These are phyloP conservation scores for Crocallis elinguaria DNA, from an alignment of 2,888 invertebrate species.

Conservation along the genomic window DNA sequence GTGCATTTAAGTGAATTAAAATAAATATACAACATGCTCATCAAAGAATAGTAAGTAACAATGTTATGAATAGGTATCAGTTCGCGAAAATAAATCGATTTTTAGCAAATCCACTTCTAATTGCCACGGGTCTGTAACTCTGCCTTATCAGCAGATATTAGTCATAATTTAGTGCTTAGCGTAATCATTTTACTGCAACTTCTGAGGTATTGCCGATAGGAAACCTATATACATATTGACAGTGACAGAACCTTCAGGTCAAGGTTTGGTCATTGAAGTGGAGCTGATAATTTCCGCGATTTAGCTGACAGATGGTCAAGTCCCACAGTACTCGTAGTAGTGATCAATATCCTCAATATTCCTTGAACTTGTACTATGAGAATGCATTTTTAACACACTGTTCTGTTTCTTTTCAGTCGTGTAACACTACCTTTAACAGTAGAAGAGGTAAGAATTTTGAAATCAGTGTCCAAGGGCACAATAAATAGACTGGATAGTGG, in stretches of 20 bases:
- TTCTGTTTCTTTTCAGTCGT: constrained; percentile 89
- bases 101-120: constrained; percentile 57
- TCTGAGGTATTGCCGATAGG: constrained; percentile 34
- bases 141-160: constrained; percentile 52
- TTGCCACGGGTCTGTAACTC: constrained; percentile 51
- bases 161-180: constrained; percentile 32
- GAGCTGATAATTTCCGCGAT: constrained; percentile 39
- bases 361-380: not conserved
- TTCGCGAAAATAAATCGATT: constrained; percentile 77
- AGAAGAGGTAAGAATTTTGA: constrained; percentile 92
- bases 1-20: constrained; percentile 78
- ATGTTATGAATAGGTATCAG: constrained; percentile 68
- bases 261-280: constrained; percentile 53
- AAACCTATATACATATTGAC: constrained; percentile 48
- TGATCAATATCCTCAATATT: not conserved
- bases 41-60: constrained; percentile 89
- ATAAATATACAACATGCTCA: constrained; percentile 86
- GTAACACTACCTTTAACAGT: constrained; percentile 98
- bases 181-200: constrained; percentile 29
- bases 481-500: constrained; percentile 6
- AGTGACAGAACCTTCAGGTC: constrained; percentile 70
- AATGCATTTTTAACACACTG: constrained; percentile 16
- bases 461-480: constrained; percentile 38
- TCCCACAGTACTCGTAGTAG: constrained; percentile 19
- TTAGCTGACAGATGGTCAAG: constrained; percentile 54